These are phyloP conservation scores for Zosterops lateralis DNA, from an alignment of 2,113 vertebrate genomes.

Conservation along the genomic window DNA sequence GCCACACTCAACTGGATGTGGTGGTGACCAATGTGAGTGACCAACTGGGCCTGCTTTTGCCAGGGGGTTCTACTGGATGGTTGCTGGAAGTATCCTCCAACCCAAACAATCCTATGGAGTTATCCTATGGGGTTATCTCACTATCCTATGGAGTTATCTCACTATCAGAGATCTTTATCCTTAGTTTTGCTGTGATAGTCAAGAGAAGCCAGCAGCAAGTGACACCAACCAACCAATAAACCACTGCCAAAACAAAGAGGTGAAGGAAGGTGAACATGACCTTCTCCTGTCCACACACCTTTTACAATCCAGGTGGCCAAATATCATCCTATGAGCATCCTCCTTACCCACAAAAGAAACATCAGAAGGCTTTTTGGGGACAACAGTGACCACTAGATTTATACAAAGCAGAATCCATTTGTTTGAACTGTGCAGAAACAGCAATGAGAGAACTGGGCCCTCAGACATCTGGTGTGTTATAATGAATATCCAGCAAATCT, in stretches of 20 bases:
- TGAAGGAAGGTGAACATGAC: neutral
- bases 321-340: neutral
- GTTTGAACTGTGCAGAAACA: neutral
- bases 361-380: neutral
- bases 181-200: neutral
- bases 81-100: neutral
- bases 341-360: neutral
- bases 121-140: neutral
- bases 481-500: neutral
- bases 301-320: neutral
- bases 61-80: neutral
- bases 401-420: neutral
- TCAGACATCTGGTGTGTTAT: neutral
- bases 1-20: rapidly evolving
- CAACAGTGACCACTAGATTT: neutral
- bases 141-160: neutral
- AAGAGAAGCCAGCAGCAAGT: neutral
- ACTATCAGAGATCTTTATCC: neutral
- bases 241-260: neutral
- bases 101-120: neutral
- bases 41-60: neutral
- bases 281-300: neutral
- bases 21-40: neutral
- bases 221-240: neutral
- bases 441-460: neutral